phyloP scores from a whole-genome alignment of 2,113 vertebrate genomes.

The Pomatostomus ruficeps region DNA sequence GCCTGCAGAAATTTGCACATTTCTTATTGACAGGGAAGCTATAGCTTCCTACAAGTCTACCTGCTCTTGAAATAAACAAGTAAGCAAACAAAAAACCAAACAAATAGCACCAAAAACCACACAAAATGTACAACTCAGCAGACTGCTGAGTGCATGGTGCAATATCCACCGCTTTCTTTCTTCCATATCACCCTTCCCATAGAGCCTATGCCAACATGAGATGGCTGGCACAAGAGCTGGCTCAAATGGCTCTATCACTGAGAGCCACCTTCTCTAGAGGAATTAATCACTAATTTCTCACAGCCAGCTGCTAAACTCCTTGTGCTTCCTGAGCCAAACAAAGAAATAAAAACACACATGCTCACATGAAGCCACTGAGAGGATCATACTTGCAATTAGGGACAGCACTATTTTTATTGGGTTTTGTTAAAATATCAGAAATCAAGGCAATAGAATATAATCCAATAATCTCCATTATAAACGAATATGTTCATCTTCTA shows the following conservation, averaged over 20 bases:
- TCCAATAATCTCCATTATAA: not conserved
- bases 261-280: not conserved
- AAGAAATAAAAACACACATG: not conserved
- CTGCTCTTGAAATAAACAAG: not conserved
- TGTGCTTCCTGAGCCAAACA: not conserved
- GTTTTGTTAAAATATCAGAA: not conserved
- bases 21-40: not conserved
- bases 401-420: not conserved
- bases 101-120: not conserved
- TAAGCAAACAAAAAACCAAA: not conserved
- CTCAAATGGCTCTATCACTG: not conserved
- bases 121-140: not conserved
- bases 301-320: not conserved
- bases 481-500: not conserved
- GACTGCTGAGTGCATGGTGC: not conserved
- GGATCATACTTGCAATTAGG: not conserved
- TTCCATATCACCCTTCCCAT: not conserved
- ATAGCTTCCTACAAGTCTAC: not conserved
- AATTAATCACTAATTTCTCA: not conserved
- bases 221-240: not conserved
- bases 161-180: not conserved
- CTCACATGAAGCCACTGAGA: not conserved
- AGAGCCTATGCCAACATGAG: not conserved
- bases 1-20: not conserved
- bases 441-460: not conserved